Percentiles rank a stretch among this genome's conserved stretches.
These are phyloP conservation scores for Abramis brama DNA, from an alignment of 2,113 vertebrate species.

Conservation along the genomic window DNA sequence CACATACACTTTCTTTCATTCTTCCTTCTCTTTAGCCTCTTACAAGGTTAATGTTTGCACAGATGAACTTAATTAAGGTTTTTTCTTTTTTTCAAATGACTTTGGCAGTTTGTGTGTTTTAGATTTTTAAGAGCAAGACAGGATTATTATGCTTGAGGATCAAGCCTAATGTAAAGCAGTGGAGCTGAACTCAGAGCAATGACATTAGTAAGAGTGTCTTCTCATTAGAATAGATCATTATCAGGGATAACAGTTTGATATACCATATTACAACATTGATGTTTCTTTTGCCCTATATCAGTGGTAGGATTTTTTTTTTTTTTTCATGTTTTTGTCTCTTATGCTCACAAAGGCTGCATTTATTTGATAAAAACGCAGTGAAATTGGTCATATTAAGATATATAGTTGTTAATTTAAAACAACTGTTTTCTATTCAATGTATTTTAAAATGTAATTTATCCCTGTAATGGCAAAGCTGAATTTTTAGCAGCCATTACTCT, in stretches of 20 bases:
- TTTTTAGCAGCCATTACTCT: background rate
- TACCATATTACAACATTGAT: background rate
- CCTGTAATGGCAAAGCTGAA: background rate
- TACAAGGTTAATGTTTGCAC: constrained; percentile 66
- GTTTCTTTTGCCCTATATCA: background rate
- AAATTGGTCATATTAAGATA: background rate
- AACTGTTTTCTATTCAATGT: background rate
- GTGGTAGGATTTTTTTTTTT: no score
- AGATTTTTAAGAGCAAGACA: constrained; percentile 58
- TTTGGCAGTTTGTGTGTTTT: constrained; percentile 66
- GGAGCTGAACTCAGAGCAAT: constrained; percentile 45
- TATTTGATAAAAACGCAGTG: background rate
- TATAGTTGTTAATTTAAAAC: background rate
- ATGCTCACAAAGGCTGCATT: background rate
- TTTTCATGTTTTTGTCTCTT: background rate
- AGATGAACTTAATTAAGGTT: constrained; percentile 67
- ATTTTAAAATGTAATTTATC: no score
- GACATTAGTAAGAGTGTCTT: constrained; percentile 47
- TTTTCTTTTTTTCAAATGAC: constrained; percentile 63
- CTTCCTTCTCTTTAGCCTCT: constrained; percentile 63
- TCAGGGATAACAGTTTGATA: constrained; percentile 14
- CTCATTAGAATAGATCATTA: constrained; percentile 21
- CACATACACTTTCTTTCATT: constrained; percentile 49
- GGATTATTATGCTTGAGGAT: constrained; percentile 61
- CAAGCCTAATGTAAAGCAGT: constrained; percentile 54